Base-by-base conservation (phyloP, 2,888 invertebrate species). In the Furcula furcula region DNA sequence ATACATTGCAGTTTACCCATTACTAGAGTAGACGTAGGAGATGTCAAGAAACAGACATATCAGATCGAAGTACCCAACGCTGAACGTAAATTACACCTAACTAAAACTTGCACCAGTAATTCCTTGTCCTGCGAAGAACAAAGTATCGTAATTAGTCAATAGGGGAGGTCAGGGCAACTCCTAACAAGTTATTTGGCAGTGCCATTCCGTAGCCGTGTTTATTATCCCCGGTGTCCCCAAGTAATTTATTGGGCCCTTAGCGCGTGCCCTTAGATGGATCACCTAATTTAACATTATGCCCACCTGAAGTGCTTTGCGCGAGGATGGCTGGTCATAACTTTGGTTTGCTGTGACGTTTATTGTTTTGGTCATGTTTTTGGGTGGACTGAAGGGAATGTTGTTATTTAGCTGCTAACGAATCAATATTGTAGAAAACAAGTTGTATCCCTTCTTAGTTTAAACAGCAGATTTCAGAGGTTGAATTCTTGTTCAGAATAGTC, bases 281-380 rank as follows among this genome's bases (percentile, higher is more conserved):
- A 69, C 84, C 86, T 86, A 83, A 88, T 88, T 86, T 82, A 78
- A 76, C 82, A 81, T 85, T 83, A 83, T 78, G 76, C 76, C 65
- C 18, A 18, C 25, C 13, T 25, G 26, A 26, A 26, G 57, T 62
- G 51, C 39, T 62, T 52, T 44, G 47, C 52, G 47, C 27, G 25
- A 29, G 26, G 54, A 65, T 64, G 58, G 60, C 55, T 68, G 55
- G 53, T 63, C 69, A 75, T 77, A 66, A 71, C 65, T 78, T 71
- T 64, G 55, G 49, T 49, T 52, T 39, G 38, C 29, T 31, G 23
- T 27, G 34, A 26, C 35, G 44, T 49, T 55, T 41, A 36, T 26
- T 26, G 26, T 14, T 14, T 13, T 14, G 12, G 4, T n/a, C 3
- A 26, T 26, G 14, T 26, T 14, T 26, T n/a, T 9, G 13, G 23